phyloP scores from a whole-genome alignment of 2,888 invertebrate genomes.

The Stenodema calcarata region DNA sequence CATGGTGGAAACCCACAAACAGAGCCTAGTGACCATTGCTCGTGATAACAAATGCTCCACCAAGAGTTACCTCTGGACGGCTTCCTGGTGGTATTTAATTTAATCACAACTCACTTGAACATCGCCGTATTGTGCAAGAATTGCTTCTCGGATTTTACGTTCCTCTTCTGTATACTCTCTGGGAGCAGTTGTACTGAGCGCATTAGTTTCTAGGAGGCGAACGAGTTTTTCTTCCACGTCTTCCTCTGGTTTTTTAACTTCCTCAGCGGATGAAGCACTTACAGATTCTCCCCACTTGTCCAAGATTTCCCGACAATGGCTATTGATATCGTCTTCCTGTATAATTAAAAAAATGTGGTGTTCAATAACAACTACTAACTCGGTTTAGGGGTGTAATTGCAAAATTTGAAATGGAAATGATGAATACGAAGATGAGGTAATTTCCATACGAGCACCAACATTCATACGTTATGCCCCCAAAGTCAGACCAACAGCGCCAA shows the following conservation, averaged over 20 bases:
- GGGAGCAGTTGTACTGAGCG: constrained; percentile 72
- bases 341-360: constrained; percentile 54
- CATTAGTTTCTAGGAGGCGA: constrained; percentile 76
- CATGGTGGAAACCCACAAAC: too few relatives aligned
- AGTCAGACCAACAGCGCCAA: too few relatives aligned
- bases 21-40: too few relatives aligned
- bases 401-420: too few relatives aligned
- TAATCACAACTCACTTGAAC: constrained; percentile 57
- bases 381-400: too few relatives aligned
- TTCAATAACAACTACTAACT: too few relatives aligned
- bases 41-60: too few relatives aligned
- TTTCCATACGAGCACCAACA: too few relatives aligned
- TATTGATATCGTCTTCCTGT: constrained; percentile 70
- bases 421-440: too few relatives aligned
- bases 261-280: constrained; percentile 62
- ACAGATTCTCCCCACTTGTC: constrained; percentile 72
- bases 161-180: constrained; percentile 81
- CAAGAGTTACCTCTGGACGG: too few relatives aligned
- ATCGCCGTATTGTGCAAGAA: constrained; percentile 86
- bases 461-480: too few relatives aligned
- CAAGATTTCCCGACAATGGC: constrained; percentile 74
- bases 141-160: constrained; percentile 81
- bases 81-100: too few relatives aligned
- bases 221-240: constrained; percentile 73
- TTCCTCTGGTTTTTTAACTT: constrained; percentile 61